Percentiles rank a stretch among this genome's conserved stretches.
These are phyloP conservation scores for Drosophila austrosaltans DNA, from an alignment of 2,888 invertebrate genomes.

Conservation along the genomic window DNA sequence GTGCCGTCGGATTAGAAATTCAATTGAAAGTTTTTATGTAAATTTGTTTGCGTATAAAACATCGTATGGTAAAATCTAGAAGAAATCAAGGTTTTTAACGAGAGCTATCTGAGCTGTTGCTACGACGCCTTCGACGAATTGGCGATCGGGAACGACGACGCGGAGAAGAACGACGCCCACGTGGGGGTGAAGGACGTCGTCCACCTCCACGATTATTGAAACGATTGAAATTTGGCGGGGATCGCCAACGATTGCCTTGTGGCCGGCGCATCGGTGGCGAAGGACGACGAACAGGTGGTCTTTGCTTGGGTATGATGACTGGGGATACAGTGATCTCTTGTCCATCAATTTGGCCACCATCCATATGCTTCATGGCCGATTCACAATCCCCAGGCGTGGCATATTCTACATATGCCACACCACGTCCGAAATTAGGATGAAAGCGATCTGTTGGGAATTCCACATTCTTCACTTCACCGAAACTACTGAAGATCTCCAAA, in stretches of 20 bases:
- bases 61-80: conserved; percentile 37
- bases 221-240: conserved; percentile 81
- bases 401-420: conserved; percentile 98
- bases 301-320: conserved; percentile 90
- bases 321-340: conserved; percentile 98
- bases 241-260: conserved; percentile 82
- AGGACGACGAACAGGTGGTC: conserved; percentile 80
- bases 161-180: conserved; percentile 80
- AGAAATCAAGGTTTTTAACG: conserved; percentile 52
- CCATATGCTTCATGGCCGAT: conserved; percentile 99
- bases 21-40: conserved; percentile 36
- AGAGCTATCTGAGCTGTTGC: conserved; percentile 83
- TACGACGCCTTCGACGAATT: conserved; percentile 82
- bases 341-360: conserved; percentile 98
- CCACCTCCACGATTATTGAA: conserved; percentile 77
- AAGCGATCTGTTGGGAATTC: conserved; percentile 95
- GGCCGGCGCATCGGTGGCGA: conserved; percentile 82
- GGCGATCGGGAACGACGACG: conserved; percentile 83
- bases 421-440: conserved; percentile 94
- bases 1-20: conserved; percentile 37
- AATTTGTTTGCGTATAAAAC: conserved; percentile 23
- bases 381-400: conserved; percentile 97
- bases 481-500: conserved; percentile 94
- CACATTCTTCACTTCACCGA: conserved; percentile 93
- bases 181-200: conserved; percentile 75